Base-by-base conservation (phyloP, 2,888 invertebrate species). In the Plemyria rubiginata region DNA sequence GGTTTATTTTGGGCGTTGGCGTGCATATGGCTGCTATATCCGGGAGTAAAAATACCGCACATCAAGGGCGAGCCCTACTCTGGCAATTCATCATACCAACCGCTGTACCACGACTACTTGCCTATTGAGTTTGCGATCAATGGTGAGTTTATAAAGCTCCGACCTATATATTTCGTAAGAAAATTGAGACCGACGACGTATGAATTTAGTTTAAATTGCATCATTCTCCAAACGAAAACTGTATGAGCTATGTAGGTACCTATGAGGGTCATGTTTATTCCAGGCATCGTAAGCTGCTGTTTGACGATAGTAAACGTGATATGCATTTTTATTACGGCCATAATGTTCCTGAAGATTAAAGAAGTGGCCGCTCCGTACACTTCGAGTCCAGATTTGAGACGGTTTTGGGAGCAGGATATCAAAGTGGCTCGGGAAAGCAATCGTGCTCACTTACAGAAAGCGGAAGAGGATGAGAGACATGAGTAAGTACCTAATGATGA, bases 341-440 rank as follows among this genome's bases (percentile, higher is more conserved):
- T 97, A 73, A 93, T 96, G 67, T 95, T 97, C 65, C 87, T 97
- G 54, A 97, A 96, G 94, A 96, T 97, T 70, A 97, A 97, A 83
- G 97, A 97, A 86, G 96, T 97, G 8, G 96, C 96, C 0, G 96
- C 97, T 54, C 97, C 96, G 0, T 95, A 96, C 75, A 96, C 96
- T 0, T 96, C 96, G 0, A 95, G 95, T 66, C 95, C 95, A 28
- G 95, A 95, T 76, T 88, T 96, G 54, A 94, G 95, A 69, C 90
- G 96, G 72, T 96, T 96, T 85, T 97, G 97, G 96, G 96, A 96
- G 79, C 95, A 95, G 70, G 97, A 97, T 82, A 94, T 97, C 57
- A 95, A 94, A 59, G 93, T 96, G n/a, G 96, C 95, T 0, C 89
- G 97, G 29, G 95, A 96, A 72, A 93, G 93, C 16, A 96, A 96